These are phyloP conservation scores for Diadema setosum DNA, from an alignment of 35 echinoderm and acorn worm genomes.

Conservation along the genomic window DNA sequence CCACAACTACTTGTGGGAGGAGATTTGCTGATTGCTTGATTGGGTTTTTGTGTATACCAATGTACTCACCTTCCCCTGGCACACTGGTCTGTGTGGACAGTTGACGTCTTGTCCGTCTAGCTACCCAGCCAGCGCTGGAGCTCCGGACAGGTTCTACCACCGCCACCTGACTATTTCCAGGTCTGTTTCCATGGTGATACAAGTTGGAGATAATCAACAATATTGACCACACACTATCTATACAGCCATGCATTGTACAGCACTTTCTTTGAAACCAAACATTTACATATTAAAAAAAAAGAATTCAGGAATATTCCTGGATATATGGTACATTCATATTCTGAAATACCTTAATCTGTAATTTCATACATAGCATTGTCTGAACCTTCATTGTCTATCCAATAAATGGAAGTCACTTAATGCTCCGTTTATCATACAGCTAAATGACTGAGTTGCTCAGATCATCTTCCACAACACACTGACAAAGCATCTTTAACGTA, in stretches of 20 bases:
- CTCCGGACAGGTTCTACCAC: not conserved
- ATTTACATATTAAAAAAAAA: not conserved
- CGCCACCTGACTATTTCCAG: not conserved
- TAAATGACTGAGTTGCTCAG: too few relatives aligned
- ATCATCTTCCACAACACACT: too few relatives aligned
- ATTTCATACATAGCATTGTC: too few relatives aligned
- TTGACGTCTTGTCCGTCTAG: conserved; percentile 46
- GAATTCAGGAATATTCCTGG: not conserved
- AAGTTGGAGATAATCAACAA: not conserved
- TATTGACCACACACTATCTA: not conserved
- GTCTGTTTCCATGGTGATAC: not conserved
- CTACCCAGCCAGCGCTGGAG: conserved; percentile 72
- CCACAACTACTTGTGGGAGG: too few relatives aligned
- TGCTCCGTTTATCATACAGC: too few relatives aligned
- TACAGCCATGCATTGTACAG: not conserved
- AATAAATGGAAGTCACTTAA: too few relatives aligned
- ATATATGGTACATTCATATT: not conserved
- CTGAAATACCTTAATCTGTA: too few relatives aligned
- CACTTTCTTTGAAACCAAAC: not conserved
- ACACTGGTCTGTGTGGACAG: conserved; percentile 79
- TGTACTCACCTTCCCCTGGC: conserved; percentile 40
- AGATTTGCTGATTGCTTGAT: too few relatives aligned
- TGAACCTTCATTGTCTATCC: too few relatives aligned
- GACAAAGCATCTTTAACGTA: too few relatives aligned
- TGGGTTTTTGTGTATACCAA: too few relatives aligned